phyloP scores from a whole-genome alignment of 2,888 invertebrate genomes.

The Trachelus stipa region DNA sequence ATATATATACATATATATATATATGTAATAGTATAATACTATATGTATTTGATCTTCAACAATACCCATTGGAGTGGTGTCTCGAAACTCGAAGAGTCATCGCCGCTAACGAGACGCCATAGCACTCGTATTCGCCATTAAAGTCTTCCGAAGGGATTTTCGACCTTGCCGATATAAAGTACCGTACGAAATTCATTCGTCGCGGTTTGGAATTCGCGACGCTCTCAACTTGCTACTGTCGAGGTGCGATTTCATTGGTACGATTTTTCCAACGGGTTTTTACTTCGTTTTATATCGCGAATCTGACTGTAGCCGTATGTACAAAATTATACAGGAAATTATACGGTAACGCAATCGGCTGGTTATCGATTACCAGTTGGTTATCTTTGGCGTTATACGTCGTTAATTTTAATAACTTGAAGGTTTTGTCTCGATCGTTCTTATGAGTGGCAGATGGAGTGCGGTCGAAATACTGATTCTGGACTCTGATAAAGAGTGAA shows the following conservation, averaged over 20 bases:
- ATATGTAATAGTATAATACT: slow-evolving; percentile 20
- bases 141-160: slow-evolving; percentile 36
- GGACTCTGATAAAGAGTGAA: not conserved
- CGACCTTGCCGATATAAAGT: slow-evolving; percentile 36
- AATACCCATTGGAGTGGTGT: slow-evolving; percentile 1
- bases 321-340: not conserved
- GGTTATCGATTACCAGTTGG: not conserved
- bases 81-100: slow-evolving; percentile 54
- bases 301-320: not conserved
- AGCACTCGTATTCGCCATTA: slow-evolving; percentile 40
- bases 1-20: slow-evolving; percentile 17
- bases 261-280: not conserved
- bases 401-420: not conserved
- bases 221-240: not conserved
- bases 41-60: slow-evolving; percentile 6
- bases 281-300: not conserved
- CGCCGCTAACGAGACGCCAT: slow-evolving; percentile 55
- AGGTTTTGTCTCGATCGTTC: not conserved
- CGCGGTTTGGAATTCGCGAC: not conserved
- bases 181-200: slow-evolving; percentile 7
- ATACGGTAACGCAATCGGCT: not conserved
- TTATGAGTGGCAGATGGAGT: not conserved
- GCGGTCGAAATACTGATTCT: not conserved
- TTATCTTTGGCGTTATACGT: not conserved
- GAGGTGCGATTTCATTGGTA: not conserved